Conservation (phyloP, 2,113 vertebrate genomes). For the Saguinus midas region DNA sequence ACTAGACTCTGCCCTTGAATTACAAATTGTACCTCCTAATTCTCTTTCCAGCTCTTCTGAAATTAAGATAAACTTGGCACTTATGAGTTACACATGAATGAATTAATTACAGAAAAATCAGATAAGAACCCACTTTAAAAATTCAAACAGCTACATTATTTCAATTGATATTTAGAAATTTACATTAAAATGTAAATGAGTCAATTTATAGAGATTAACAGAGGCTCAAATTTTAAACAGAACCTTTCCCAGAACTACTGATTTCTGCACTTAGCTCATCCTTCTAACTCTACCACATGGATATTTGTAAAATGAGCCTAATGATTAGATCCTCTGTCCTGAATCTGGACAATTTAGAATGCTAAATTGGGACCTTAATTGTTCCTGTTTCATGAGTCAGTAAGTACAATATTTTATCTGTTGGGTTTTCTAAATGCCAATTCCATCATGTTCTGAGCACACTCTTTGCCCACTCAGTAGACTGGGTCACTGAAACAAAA, state of each 20-base stretch:
- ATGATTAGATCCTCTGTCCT: constrained; percentile 45
- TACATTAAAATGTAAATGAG: constrained; percentile 38
- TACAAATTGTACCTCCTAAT: background rate
- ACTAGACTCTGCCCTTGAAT: background rate
- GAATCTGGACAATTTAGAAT: constrained; percentile 24
- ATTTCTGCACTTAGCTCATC: background rate
- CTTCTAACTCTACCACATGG: constrained; percentile 52
- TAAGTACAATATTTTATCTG: constrained; percentile 72
- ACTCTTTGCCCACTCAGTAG: constrained; percentile 72
- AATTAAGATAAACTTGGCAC: constrained; percentile 45
- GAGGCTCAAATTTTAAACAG: background rate
- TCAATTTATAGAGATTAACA: constrained; percentile 16
- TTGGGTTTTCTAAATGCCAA: constrained; percentile 79
- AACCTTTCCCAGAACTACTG: constrained; percentile 37
- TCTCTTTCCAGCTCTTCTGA: constrained; percentile 24
- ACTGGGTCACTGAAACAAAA: constrained; percentile 69
- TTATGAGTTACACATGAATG: constrained; percentile 36
- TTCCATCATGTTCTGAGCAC: constrained; percentile 70
- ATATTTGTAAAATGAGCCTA: constrained; percentile 58
- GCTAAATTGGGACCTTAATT: constrained; percentile 72
- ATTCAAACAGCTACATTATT: constrained; percentile 25
- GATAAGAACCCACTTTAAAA: constrained; percentile 49
- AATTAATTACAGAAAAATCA: constrained; percentile 34
- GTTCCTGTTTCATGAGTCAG: constrained; percentile 75
- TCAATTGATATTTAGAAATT: constrained; percentile 3